Base-by-base conservation (phyloP, 2,888 invertebrate species). In the Endotricha flammealis region DNA sequence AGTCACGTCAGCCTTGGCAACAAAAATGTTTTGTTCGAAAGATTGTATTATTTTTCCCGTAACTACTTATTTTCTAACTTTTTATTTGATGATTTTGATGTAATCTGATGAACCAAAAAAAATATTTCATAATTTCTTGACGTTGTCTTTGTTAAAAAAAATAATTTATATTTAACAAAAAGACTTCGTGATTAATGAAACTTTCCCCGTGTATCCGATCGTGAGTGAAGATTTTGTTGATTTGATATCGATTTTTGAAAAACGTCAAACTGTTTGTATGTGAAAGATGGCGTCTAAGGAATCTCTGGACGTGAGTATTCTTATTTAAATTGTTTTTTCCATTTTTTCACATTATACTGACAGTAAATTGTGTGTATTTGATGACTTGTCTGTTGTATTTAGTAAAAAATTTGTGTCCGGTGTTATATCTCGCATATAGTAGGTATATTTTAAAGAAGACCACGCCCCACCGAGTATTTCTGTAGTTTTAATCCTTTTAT, bases 281-380 rank as follows among this genome's bases (percentile, higher is more conserved):
- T 76, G 81, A 79, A 83, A 82, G 64, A 86, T 86, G 86, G 86
- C 86, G 86, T 86, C 86, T 46, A 86, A 86, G 81, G 86, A 86
- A 65, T 86, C 86, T 59, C 75, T 86, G 43, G 86, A 86, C 66
- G 86, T 86, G 58, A 86, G 86, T 86, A 73, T 61, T 53, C 63
- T 50, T 60, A 41, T 45, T 50, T 43, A 41, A 51, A 46, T 37
- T 40, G 45, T 37, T 47, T 38, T 36, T 41, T 34, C 40, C 50
- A 13, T 44, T 43, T 30, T 29, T 20, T 30, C 33, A 17, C 39
- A 30, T 38, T 43, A 29, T 24, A 27, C 13, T 2, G 16, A 30
- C 14, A 12, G 28, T 36, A 36, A 13, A 32, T n/a, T 12, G 30
- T 24, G 37, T 34, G 9, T 36, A 13, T 29, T 24, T 7, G 32